Conservation (phyloP, 2,113 vertebrate species). For the Phylloscopus trochiloides region DNA sequence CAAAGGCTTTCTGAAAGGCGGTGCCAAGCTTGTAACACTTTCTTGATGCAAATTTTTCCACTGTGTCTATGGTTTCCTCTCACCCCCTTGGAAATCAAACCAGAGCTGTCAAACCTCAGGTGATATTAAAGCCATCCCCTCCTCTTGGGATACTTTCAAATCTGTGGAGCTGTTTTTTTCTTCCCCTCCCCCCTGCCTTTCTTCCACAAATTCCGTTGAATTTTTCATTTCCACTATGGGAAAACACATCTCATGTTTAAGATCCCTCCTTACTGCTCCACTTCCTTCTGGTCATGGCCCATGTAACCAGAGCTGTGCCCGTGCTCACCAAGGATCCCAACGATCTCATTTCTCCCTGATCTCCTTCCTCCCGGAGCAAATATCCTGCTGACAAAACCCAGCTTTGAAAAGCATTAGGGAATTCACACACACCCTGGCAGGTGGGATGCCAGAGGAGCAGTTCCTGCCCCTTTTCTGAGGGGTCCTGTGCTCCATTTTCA, state of each 20-base stretch:
- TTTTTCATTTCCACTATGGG: neutral
- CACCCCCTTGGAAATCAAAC: neutral
- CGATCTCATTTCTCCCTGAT: neutral
- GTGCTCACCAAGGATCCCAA: neutral
- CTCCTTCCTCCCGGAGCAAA: neutral
- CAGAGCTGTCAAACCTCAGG: neutral
- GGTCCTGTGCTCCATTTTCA: neutral
- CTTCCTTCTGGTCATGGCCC: neutral
- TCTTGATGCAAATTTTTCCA: neutral
- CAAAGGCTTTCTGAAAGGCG: neutral
- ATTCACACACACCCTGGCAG: neutral
- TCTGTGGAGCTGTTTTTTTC: neutral
- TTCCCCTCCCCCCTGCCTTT: rapidly evolving
- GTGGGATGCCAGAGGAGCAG: neutral
- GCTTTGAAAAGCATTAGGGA: neutral
- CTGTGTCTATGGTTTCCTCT: neutral
- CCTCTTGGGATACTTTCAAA: neutral
- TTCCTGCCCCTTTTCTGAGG: neutral
- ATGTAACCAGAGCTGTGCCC: neutral
- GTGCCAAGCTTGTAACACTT: neutral
- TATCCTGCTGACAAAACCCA: neutral
- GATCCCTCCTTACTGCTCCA: neutral
- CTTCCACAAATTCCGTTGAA: neutral
- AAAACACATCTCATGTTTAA: neutral
- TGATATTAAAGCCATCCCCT: neutral